Conservation (phyloP, 1,140 invertebrate species). For the Arion vulgaris region DNA sequence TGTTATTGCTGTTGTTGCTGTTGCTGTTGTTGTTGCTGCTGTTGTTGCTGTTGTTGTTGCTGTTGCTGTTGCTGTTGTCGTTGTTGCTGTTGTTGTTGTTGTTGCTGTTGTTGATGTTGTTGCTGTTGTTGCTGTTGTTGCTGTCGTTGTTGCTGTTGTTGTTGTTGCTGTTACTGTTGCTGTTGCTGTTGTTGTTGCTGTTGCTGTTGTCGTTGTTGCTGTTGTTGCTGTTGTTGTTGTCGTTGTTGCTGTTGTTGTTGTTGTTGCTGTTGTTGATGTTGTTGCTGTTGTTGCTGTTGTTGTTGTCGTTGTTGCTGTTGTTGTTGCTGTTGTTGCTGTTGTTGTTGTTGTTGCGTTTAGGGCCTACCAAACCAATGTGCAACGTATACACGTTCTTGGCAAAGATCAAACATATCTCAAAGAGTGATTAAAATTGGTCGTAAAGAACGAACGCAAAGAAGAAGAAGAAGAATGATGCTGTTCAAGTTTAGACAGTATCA, state of each 20-base stretch:
- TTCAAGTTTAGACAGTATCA: not conserved
- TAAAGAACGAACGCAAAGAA: too few relatives aligned
- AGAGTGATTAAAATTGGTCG: too few relatives aligned
- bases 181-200: not conserved
- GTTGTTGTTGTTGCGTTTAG: conserved; percentile 33
- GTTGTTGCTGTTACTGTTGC: not conserved
- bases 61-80: conserved; percentile 2
- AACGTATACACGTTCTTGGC: too few relatives aligned
- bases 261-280: not conserved
- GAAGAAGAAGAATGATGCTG: conserved; percentile 8
- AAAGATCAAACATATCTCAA: not conserved
- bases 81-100: not conserved
- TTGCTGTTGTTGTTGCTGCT: conserved; percentile 16
- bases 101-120: too few relatives aligned
- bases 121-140: not conserved
- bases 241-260: too few relatives aligned
- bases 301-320: conserved; percentile 34
- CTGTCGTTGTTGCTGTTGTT: not conserved
- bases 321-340: conserved; percentile 36
- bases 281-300: conserved; percentile 18
- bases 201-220: too few relatives aligned
- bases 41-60: not conserved
- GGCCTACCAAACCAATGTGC: too few relatives aligned
- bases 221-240: not conserved
- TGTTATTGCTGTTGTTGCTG: too few relatives aligned